Evolutionary conservation across 2,113 vertebrate species (phyloP).

Genomic region (Stigmatopora argus): DNA sequence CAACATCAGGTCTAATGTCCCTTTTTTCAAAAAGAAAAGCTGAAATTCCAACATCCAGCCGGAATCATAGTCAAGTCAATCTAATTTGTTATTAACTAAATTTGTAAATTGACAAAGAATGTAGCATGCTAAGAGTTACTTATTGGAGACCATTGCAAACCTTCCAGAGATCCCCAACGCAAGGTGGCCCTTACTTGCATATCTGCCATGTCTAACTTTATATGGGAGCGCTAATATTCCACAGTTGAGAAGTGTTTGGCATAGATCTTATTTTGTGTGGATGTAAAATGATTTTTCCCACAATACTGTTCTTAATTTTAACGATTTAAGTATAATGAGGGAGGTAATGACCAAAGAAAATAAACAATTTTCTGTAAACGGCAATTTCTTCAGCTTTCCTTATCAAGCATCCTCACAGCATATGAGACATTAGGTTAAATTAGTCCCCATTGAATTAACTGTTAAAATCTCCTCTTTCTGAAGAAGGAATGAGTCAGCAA

Average conservation of each 20-base stretch:
- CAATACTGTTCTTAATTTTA: not conserved
- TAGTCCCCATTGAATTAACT: slow-evolving; percentile 46
- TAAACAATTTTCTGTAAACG: not conserved
- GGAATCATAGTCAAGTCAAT: too few species aligned
- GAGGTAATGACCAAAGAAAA: not conserved
- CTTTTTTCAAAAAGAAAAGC: too few species aligned
- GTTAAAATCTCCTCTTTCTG: slow-evolving; percentile 52
- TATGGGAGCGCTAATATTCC: not conserved
- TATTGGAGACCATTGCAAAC: too few species aligned
- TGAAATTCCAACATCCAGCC: too few species aligned
- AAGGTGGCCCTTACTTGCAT: too few species aligned
- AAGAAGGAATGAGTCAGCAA: slow-evolving; percentile 50
- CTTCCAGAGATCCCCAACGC: too few species aligned
- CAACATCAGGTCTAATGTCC: not conserved
- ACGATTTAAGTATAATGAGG: not conserved
- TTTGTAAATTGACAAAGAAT: too few species aligned
- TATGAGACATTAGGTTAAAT: slow-evolving; percentile 2
- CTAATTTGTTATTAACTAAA: too few species aligned
- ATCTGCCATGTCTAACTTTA: too few species aligned
- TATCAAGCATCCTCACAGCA: slow-evolving; percentile 13
- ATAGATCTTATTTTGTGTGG: not conserved
- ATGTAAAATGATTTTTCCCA: not conserved
- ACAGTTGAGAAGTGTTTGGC: not conserved
- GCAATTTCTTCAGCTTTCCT: not conserved
- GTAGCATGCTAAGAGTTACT: too few species aligned